Evolutionary conservation across 2,888 invertebrate genomes (phyloP), one percentile per base, ranked within the genome.

Genomic region (Magallana nippona): DNA sequence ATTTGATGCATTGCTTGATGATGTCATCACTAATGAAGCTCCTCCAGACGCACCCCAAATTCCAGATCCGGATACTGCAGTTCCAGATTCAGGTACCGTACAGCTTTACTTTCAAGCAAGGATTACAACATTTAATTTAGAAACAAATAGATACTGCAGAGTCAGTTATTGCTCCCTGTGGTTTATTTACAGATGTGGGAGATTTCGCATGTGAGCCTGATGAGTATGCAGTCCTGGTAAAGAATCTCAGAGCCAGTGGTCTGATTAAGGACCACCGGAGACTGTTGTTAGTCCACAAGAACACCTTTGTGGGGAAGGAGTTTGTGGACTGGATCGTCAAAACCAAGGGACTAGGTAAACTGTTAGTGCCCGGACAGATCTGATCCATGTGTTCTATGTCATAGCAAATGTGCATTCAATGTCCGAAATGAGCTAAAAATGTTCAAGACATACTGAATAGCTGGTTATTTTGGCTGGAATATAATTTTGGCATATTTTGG

Each of bases 281-380:
- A n/a, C 55, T 94, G 8, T 82, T 86, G 15, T 86, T 81, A 3
- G 84, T 83, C 27, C 89, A 94, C 84, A 93, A 93, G 83, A 93
- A 93, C 83, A 92, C 94, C 8, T 95, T 95, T 89, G 92, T 90
- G 83, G 95, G 94, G 55, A 92, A 92, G 78, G 94, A 93, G n/a
- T 93, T 95, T 88, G 92, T 95, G 17, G 92, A 93, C 83, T 95
- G 94, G 94, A 90, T 94, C 19, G 92, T 93, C 79, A 91, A 91
- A 78, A 92, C 91, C 10, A 94, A 93, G 87, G 87, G 88, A 56
- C 87, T 94, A 78, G 94, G 94, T 95, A 87, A 89, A 91, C 81
- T 88, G 17, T 60, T 22, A 60, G 5, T 44, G 44, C n/a, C n/a
- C n/a, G 44, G 44, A 44, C 44, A 44, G 8, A 44, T 44, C 44